Evolutionary conservation across 2,113 vertebrate genomes (phyloP).

Genomic region (Ptilonorhynchus violaceus): DNA sequence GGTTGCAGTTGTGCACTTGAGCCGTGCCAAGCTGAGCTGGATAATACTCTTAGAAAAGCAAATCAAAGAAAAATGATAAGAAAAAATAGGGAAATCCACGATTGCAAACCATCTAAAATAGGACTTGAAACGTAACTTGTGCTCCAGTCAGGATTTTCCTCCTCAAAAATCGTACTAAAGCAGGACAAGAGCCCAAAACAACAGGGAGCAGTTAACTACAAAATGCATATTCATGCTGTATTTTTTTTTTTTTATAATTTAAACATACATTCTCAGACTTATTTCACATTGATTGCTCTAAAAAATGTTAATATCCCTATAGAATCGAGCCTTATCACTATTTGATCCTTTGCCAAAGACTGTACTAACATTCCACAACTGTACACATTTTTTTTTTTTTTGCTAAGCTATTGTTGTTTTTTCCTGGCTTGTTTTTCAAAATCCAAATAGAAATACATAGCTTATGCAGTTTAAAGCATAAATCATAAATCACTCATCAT

Average conservation of each 20-base stretch:
- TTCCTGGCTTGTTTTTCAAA: slow-evolving; percentile 45
- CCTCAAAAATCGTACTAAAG: not conserved
- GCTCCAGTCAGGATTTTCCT: slow-evolving; percentile 22
- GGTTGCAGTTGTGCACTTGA: slow-evolving; percentile 11
- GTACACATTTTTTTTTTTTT: slow-evolving; percentile 21
- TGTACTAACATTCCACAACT: not conserved
- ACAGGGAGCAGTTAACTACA: slow-evolving; percentile 18
- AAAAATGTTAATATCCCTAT: slow-evolving; percentile 42
- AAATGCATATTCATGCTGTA: slow-evolving; percentile 47
- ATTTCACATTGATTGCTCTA: slow-evolving; percentile 54
- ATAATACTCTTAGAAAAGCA: slow-evolving; percentile 8
- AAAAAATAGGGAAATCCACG: not conserved
- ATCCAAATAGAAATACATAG: slow-evolving; percentile 46
- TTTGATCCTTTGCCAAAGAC: slow-evolving; percentile 40
- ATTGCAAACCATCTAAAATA: slow-evolving; percentile 13
- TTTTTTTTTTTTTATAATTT: slow-evolving; percentile 10
- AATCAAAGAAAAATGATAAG: slow-evolving; percentile 23
- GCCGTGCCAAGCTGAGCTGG: slow-evolving; percentile 17
- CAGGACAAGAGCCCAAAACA: slow-evolving; percentile 36
- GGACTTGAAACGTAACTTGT: not conserved
- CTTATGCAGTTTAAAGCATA: not conserved
- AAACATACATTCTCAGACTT: slow-evolving; percentile 53
- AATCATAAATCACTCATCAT: not conserved
- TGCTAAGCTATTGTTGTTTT: slow-evolving; percentile 41
- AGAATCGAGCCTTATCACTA: slow-evolving; percentile 15